Conservation (phyloP, 2,113 vertebrate species). For the Motacilla tschutschensis region DNA sequence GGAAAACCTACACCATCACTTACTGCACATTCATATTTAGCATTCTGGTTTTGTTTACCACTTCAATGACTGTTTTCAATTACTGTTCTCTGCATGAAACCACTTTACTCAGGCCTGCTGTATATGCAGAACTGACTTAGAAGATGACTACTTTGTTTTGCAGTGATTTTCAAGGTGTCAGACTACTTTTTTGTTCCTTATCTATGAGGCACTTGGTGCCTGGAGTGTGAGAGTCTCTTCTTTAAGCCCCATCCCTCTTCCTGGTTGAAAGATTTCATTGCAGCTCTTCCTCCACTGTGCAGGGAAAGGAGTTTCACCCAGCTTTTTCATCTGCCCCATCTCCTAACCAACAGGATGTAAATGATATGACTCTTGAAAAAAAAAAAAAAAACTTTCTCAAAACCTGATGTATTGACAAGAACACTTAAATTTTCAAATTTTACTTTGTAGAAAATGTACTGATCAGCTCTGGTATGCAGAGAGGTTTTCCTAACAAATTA, state of each 20-base stretch:
- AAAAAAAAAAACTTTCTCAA: conserved; percentile 22
- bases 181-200: background rate
- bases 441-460: background rate
- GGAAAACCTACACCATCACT: conserved; percentile 21
- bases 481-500: background rate
- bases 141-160: conserved; percentile 29
- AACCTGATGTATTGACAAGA: background rate
- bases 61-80: conserved; percentile 59
- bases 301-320: conserved; percentile 10
- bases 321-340: background rate
- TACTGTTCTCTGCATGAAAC: conserved; percentile 44
- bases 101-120: conserved; percentile 18
- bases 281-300: background rate
- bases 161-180: conserved; percentile 27
- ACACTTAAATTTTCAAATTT: background rate
- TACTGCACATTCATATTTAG: conserved; percentile 39
- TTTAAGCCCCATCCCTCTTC: background rate
- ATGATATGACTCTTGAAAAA: background rate
- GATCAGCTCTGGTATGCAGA: background rate
- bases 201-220: background rate
- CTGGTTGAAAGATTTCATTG: background rate
- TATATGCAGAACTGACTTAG: conserved; percentile 25
- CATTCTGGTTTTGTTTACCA: conserved; percentile 44
- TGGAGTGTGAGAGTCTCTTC: background rate
- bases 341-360: background rate